These are phyloP conservation scores for Drosophila subquinaria DNA, from an alignment of 2,888 invertebrate genomes.

Conservation along the genomic window DNA sequence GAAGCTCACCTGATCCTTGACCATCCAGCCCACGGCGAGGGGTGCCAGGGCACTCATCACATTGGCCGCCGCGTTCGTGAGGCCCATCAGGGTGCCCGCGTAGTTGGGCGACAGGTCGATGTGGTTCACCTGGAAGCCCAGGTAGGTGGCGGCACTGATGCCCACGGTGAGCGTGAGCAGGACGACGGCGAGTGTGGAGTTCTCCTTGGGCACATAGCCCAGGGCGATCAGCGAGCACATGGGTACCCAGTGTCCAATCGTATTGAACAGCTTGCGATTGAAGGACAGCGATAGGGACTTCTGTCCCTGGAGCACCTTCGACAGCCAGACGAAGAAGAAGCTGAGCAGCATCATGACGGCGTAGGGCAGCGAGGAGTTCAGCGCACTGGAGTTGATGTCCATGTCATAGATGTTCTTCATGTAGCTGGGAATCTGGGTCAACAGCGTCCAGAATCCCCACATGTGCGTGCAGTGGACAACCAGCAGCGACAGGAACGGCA, in stretches of 20 bases:
- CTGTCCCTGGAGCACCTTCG: slow-evolving; percentile 86
- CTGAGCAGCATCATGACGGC: slow-evolving; percentile 90
- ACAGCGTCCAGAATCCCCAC: slow-evolving; percentile 93
- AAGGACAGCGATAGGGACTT: slow-evolving; percentile 82
- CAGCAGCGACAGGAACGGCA: slow-evolving; percentile 92
- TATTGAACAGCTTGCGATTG: slow-evolving; percentile 87
- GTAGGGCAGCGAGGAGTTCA: slow-evolving; percentile 90
- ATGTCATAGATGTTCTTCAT: slow-evolving; percentile 91
- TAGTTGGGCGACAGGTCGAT: slow-evolving; percentile 94
- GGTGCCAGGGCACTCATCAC: slow-evolving; percentile 93
- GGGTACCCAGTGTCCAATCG: slow-evolving; percentile 89
- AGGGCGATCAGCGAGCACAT: slow-evolving; percentile 89
- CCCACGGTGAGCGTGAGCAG: slow-evolving; percentile 91
- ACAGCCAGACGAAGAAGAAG: slow-evolving; percentile 89
- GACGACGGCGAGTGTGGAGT: slow-evolving; percentile 87
- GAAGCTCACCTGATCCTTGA: slow-evolving; percentile 88
- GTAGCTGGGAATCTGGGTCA: slow-evolving; percentile 93
- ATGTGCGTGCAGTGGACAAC: slow-evolving; percentile 90
- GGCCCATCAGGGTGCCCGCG: slow-evolving; percentile 94
- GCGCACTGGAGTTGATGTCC: slow-evolving; percentile 90
- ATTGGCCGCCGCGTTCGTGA: slow-evolving; percentile 92
- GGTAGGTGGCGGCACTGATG: slow-evolving; percentile 91
- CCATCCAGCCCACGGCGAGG: slow-evolving; percentile 89
- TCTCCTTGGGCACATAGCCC: slow-evolving; percentile 86
- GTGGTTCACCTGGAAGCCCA: slow-evolving; percentile 93